phyloP scores from a whole-genome alignment of 2,797 vertebrate genomes.

The Crax fasciolata region DNA sequence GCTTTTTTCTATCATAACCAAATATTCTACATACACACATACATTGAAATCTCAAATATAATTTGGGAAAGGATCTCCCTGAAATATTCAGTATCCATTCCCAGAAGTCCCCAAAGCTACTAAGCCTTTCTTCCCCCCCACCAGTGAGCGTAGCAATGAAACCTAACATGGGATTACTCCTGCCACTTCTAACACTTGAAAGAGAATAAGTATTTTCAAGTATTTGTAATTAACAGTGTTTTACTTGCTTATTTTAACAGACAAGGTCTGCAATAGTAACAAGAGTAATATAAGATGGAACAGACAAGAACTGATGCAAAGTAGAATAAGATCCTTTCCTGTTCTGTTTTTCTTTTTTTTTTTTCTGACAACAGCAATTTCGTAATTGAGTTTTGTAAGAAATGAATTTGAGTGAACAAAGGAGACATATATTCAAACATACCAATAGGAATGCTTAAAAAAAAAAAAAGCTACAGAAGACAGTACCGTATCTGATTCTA shows the following conservation, averaged over 20 bases:
- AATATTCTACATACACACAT: not conserved
- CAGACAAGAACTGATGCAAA: not conserved
- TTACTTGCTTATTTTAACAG: constrained; percentile 23
- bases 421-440: not conserved
- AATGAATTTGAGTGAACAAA: constrained; percentile 10
- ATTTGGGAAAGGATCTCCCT: not conserved
- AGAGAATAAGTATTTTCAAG: constrained; percentile 8
- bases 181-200: not conserved
- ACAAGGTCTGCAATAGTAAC: constrained; percentile 11
- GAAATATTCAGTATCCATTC: not conserved
- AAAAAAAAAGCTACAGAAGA: not conserved
- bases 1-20: not conserved
- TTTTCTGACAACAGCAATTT: not conserved
- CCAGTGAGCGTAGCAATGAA: not conserved
- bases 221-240: not conserved
- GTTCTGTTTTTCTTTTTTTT: not conserved
- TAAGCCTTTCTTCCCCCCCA: not conserved
- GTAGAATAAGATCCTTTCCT: not conserved
- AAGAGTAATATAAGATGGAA: constrained; percentile 1
- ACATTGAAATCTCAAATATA: not conserved
- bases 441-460: not conserved
- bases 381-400: not conserved
- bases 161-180: not conserved
- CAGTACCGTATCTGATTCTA: not conserved
- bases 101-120: not conserved